These are phyloP conservation scores for Orchestia grillus DNA, from an alignment of 1,140 invertebrate species.

Conservation along the genomic window DNA sequence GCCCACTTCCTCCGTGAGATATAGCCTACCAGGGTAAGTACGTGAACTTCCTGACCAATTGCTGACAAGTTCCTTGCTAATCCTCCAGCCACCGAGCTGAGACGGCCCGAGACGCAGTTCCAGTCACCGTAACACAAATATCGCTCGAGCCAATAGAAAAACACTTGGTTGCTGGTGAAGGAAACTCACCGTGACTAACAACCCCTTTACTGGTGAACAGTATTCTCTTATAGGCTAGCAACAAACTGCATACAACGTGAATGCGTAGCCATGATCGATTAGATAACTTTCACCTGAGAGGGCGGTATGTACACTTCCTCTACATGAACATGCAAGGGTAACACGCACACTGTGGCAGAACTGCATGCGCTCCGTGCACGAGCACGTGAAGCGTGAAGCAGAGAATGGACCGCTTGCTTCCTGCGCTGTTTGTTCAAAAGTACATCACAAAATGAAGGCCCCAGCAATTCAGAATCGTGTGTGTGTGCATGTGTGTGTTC, in stretches of 20 bases:
- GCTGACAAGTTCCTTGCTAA: not conserved
- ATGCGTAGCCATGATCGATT: not conserved
- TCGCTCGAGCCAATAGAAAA: not conserved
- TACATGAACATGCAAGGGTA: not conserved
- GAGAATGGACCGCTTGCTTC: not conserved
- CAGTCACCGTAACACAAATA: not conserved
- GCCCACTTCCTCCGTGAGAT: too few species aligned
- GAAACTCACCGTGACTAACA: not conserved
- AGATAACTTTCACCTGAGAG: not conserved
- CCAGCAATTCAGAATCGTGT: not conserved
- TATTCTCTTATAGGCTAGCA: not conserved
- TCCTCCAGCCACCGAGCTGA: not conserved
- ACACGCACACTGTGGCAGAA: not conserved
- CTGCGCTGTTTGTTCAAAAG: not conserved
- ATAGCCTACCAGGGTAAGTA: too few species aligned
- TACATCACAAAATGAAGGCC: not conserved
- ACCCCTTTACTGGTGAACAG: not conserved
- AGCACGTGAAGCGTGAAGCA: not conserved
- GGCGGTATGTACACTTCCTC: not conserved
- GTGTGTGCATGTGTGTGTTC: not conserved
- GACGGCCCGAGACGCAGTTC: not conserved
- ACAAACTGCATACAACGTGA: not conserved
- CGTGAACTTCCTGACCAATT: not conserved
- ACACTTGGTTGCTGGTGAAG: not conserved
- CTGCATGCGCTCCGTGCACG: not conserved